Percentiles rank a stretch among this genome's conserved stretches.
Evolutionary conservation across 2,113 vertebrate species (phyloP).

Genomic region (Bufo gargarizans): DNA sequence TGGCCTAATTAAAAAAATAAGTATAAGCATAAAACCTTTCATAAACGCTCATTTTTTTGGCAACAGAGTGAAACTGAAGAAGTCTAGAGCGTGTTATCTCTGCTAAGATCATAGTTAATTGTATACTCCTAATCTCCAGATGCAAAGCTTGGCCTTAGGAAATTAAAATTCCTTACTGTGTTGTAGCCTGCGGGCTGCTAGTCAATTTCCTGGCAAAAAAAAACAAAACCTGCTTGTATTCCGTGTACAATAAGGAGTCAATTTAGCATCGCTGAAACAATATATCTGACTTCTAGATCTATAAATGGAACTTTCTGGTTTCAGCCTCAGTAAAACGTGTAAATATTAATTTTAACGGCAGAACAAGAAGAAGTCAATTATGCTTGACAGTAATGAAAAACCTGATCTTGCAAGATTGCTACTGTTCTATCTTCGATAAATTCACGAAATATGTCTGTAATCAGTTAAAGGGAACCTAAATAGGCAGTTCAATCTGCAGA

Average conservation of each 20-base stretch:
- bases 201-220: constrained; percentile 58
- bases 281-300: constrained; percentile 51
- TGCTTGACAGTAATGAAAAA: neutral
- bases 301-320: constrained; percentile 33
- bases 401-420: neutral
- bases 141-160: constrained; percentile 56
- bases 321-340: constrained; percentile 13
- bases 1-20: constrained; percentile 22
- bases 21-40: constrained; percentile 23
- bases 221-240: constrained; percentile 13
- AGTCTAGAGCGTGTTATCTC: constrained; percentile 51
- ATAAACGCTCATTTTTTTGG: constrained; percentile 44
- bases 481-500: no score
- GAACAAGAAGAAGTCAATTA: neutral
- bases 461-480: no score
- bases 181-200: constrained; percentile 48
- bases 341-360: constrained; percentile 32
- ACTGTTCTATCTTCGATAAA: neutral
- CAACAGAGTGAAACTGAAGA: constrained; percentile 46
- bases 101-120: constrained; percentile 57
- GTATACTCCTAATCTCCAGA: constrained; percentile 55
- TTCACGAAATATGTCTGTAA: neutral
- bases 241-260: constrained; percentile 56
- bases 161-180: constrained; percentile 58
- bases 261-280: constrained; percentile 54